A percentile compares a stretch with the other conserved stretches of the same genome.
These are phyloP conservation scores for Brachystomella parvula DNA, from an alignment of 1,140 invertebrate species.

Conservation along the genomic window DNA sequence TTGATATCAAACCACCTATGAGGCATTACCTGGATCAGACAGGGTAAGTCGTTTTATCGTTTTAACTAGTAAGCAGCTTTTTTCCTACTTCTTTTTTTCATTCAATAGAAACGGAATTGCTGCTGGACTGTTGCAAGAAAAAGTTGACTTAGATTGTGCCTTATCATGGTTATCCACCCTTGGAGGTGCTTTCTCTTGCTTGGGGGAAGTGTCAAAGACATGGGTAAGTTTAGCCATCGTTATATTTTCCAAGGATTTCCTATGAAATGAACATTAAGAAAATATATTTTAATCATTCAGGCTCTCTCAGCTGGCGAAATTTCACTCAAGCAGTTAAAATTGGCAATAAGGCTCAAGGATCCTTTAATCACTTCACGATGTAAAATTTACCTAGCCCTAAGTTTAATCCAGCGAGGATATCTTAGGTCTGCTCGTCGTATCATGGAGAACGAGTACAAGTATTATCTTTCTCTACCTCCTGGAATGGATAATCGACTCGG, in stretches of 20 bases:
- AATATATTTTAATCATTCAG: slow-evolving; percentile 47
- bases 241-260: background rate
- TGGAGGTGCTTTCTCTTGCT: slow-evolving; percentile 84
- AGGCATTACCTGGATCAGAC: slow-evolving; percentile 58
- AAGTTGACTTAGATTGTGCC: slow-evolving; percentile 54
- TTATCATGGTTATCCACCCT: slow-evolving; percentile 94
- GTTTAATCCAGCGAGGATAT: slow-evolving; percentile 69
- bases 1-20: slow-evolving; percentile 48
- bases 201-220: slow-evolving; percentile 71
- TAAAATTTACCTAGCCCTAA: slow-evolving; percentile 72
- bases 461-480: slow-evolving; percentile 44
- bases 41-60: slow-evolving; percentile 47
- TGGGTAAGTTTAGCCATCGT: slow-evolving; percentile 51
- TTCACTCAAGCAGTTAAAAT: slow-evolving; percentile 67
- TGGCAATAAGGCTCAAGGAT: slow-evolving; percentile 72
- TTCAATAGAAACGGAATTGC: slow-evolving; percentile 41
- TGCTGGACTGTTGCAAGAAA: slow-evolving; percentile 39
- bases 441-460: slow-evolving; percentile 56
- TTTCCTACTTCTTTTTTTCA: slow-evolving; percentile 13
- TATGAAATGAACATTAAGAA: slow-evolving; percentile 8
- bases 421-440: slow-evolving; percentile 57
- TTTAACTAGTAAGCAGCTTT: background rate
- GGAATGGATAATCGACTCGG: slow-evolving; percentile 46
- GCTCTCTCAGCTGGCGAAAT: slow-evolving; percentile 78
- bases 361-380: slow-evolving; percentile 68